A percentile compares a stretch with the other conserved stretches of the same genome.
Evolutionary conservation across 2,113 vertebrate genomes (phyloP).

Genomic region (Excalfactoria chinensis): DNA sequence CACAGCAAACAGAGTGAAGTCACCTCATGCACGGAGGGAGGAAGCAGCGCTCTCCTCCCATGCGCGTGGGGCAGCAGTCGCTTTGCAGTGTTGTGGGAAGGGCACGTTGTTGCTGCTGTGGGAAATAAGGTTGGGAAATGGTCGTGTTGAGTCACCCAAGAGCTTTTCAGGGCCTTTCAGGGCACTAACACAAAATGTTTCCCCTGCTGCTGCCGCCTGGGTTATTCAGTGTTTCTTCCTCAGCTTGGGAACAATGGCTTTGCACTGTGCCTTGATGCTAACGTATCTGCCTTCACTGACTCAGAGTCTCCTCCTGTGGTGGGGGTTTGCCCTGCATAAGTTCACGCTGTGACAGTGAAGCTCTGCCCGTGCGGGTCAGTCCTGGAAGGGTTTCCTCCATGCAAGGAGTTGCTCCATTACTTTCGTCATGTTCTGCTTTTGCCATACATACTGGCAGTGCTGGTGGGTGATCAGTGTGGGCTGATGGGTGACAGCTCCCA

Average conservation of each 20-base stretch:
- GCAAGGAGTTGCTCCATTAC: neutral
- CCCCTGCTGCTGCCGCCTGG: neutral
- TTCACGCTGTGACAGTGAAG: neutral
- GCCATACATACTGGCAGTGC: neutral
- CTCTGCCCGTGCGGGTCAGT: neutral
- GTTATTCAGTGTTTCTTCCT: neutral
- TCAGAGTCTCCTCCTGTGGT: neutral
- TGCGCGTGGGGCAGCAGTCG: neutral
- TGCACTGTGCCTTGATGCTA: neutral
- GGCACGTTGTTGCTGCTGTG: conserved; percentile 2
- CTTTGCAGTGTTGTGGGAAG: neutral
- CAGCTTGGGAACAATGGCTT: neutral
- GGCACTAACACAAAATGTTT: neutral
- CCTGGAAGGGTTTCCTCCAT: neutral
- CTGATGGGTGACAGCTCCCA: neutral
- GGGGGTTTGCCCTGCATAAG: neutral
- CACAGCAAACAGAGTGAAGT: conserved; percentile 66
- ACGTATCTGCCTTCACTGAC: neutral
- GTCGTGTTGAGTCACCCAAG: neutral
- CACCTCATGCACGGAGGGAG: conserved; percentile 52
- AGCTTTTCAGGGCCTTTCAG: neutral
- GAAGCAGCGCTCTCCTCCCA: conserved; percentile 35
- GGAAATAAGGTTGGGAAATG: neutral
- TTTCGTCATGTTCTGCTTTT: neutral
- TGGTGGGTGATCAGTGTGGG: neutral